A percentile compares a stretch with the other conserved stretches of the same genome.
phyloP scores from a whole-genome alignment of 1,140 invertebrate genomes.

The Ericerus pela region DNA sequence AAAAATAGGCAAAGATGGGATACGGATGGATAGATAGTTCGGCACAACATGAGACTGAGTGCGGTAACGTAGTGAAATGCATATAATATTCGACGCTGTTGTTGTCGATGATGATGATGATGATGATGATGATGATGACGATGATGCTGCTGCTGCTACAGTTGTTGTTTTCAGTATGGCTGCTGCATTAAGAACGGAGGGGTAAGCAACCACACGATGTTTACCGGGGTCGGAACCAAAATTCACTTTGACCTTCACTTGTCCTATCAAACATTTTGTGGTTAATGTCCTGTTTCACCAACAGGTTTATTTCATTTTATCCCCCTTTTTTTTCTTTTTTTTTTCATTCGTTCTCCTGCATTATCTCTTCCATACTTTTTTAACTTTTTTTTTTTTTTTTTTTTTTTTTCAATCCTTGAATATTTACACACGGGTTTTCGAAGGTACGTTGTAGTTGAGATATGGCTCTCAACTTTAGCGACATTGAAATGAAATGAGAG shows the following conservation, averaged over 20 bases:
- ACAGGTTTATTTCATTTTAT: constrained; percentile 9
- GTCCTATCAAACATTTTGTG: constrained; percentile 5
- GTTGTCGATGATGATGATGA: no score
- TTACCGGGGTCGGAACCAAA: background rate
- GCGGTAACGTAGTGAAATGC: no score
- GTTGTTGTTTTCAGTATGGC: no score
- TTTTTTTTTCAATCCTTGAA: background rate
- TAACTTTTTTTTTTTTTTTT: no score
- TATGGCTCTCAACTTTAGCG: constrained; percentile 1
- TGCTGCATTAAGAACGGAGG: no score
- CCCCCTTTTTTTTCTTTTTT: no score
- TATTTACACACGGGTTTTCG: background rate
- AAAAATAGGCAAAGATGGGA: constrained; percentile 7
- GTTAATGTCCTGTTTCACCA: constrained; percentile 5
- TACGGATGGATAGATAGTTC: constrained; percentile 7
- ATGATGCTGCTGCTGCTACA: no score
- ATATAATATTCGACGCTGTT: constrained; percentile 8
- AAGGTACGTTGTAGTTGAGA: background rate
- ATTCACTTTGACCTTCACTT: constrained; percentile 10
- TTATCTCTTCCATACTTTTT: no score
- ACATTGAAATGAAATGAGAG: no score
- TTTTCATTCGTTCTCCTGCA: no score
- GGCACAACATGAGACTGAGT: constrained; percentile 5
- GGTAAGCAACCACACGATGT: no score
- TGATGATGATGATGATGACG: no score